Evolutionary conservation across 2,113 vertebrate species (phyloP), one percentile per base, ranked within the genome.

Genomic region (Pelobates fuscus): DNA sequence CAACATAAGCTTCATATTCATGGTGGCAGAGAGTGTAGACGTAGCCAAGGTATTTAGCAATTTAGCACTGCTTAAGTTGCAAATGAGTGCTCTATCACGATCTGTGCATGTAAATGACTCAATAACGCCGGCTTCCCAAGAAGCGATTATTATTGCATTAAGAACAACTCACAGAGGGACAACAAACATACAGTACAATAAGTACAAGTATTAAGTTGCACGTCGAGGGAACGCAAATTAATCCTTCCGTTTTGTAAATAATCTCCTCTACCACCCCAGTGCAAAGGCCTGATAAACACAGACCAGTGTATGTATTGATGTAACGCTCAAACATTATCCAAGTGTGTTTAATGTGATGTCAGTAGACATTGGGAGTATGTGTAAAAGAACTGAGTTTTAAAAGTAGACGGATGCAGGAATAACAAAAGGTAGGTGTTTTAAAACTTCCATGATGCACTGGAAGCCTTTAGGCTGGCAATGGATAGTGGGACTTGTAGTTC

Each of bases 1-100:
- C 84, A 99, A 98, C 91, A 94, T 98, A 86, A 96, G 89, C 86
- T 98, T 96, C 86, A 96, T 94, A 62, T 98, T 95, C 88, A 91
- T 99, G 94, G 94, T 99, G 79, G 94, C 96, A 0, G 97, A 98
- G 88, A 97, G 72, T 73, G 81, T 92, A 1, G 97, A 99, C 80
- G 82, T 90, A 30, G 94, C 96, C 69, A 93, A 98, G 96, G 97
- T 98, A 94, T 78, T 74, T 49, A 54, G 41, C 75, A 78, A 30
- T 79, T 81, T 70, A 80, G 57, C 29, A 55, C 0, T 6, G 41
- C 41, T 54, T 29, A 41, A 46, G 37, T 55, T 62, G 44, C 25
- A 78, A 17, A 4, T 37, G 15, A 27, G 2, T 75, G 82, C 30
- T 29, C 71, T 74, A 18, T 29, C 63, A 29, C 66, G 52, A 58